Evolutionary conservation across 2,888 invertebrate genomes (phyloP), one percentile per base, ranked within the genome.

Genomic region (Molorchus minor): DNA sequence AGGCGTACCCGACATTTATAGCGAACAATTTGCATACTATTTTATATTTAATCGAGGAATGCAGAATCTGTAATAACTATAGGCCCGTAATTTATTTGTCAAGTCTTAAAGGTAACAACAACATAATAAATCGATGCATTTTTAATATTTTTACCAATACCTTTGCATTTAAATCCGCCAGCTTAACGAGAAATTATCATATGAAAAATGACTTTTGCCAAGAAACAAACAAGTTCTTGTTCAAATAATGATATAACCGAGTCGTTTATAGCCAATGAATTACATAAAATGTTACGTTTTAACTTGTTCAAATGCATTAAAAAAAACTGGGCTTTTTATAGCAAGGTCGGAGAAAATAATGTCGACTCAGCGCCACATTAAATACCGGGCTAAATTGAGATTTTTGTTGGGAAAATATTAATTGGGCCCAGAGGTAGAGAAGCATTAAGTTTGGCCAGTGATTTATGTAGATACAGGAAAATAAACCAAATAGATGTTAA

Each of bases 31-130:
- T n/a, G n/a, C n/a, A n/a, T n/a, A n/a, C n/a, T n/a, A n/a, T n/a
- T n/a, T 16, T 19, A 49, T 38, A 38, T 49, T 49, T 49, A 21
- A 29, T 1, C 15, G 21, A 25, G 36, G 49, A 36, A 49, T 38
- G 38, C 49, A 15, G 38, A 15, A 13, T 20, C 20, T 38, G n/a
- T n/a, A n/a, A 25, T 25, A 38, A 38, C 25, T 47, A 47, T 36
- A n/a, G n/a, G n/a, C n/a, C 20, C 12, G 36, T 49, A 49, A 49
- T 49, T 21, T 38, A 38, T 49, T 49, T 38, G 35, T 38, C 29
- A 49, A 49, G 35, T 38, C 38, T 49, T 38, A 49, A 49, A 38
- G 49, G 49, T 49, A 49, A 49, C 49, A 49, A 25, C 49, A 36
- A 38, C 49, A 35, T 49, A 49, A 49, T 49, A 49, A 49, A 49